Evolutionary conservation across 2,113 vertebrate species (phyloP), one percentile per base, ranked within the genome.

Genomic region (Thunnus thynnus): DNA sequence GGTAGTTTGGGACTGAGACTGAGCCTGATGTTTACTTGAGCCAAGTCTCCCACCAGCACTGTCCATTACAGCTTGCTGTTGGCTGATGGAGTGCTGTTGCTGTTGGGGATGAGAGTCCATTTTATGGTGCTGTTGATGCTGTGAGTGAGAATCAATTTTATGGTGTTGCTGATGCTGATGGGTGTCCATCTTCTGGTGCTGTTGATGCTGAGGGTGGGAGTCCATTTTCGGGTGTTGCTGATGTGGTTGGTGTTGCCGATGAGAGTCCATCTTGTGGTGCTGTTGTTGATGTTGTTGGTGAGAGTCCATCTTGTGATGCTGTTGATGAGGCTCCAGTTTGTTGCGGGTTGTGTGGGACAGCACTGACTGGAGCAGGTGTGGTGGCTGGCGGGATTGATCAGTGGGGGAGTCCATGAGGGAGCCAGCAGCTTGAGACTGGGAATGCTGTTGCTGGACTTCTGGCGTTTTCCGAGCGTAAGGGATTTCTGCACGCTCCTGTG

Each of bases 361-460:
- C 72, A 98, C 97, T 0, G 97, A 98, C 69, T 97, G 97, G 3
- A 98, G 94, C 54, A 97, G 93, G 79, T 97, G 96, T 2, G 94
- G 87, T 0, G 96, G 93, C 57, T 96, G 95, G 80, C 94, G 90
- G 76, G 96, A 94, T 30, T 96, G 82, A 11, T 97, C 91, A 0
- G 96, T 93, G 22, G 96, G 94, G 0, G 95, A 96, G 0, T 97
- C 95, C 91, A 98, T 91, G 13, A 97, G 94, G 2, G 96, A 93
- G 2, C 91, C 91, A 0, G 94, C 89, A 0, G 90, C 84, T 72
- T 95, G 95, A 78, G 96, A 94, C 72, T 95, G 94, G 41, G 92
- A 87, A 86, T 96, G 73, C 94, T 92, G 89, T 86, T 96, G 93
- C 94, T 96, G 55, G 86, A 95, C 1, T 74, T 91, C 89, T 0